A percentile compares a stretch with the other conserved stretches of the same genome.
Evolutionary conservation across 2,113 vertebrate species (phyloP).

Genomic region (Eudyptes chrysolophus): DNA sequence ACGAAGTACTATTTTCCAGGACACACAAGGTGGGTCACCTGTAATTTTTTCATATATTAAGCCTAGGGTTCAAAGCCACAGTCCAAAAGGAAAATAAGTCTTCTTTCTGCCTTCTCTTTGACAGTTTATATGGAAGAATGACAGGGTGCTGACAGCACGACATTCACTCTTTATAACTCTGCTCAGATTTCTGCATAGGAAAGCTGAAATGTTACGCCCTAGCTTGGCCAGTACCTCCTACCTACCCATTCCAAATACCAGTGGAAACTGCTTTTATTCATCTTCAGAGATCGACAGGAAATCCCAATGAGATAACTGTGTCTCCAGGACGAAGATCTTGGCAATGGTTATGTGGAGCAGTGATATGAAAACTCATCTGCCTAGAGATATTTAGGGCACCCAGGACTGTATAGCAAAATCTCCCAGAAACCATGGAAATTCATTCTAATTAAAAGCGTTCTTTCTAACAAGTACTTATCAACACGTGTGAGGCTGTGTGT

Average conservation of each 20-base stretch:
- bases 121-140: not conserved
- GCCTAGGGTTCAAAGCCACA: not conserved
- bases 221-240: not conserved
- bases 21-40: not conserved
- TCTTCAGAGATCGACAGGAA: not conserved
- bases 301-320: not conserved
- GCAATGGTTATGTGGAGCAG: not conserved
- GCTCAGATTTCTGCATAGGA: not conserved
- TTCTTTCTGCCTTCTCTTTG: not conserved
- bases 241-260: not conserved
- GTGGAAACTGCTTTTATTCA: not conserved
- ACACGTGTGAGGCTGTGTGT: not conserved
- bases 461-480: not conserved
- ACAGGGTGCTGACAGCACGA: not conserved
- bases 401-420: not conserved
- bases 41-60: not conserved
- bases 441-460: not conserved
- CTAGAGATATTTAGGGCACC: not conserved
- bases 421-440: not conserved
- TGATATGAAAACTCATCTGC: not conserved
- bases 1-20: not conserved
- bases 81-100: not conserved
- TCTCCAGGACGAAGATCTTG: not conserved
- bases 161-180: not conserved
- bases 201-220: not conserved